Base-by-base conservation (phyloP, 2,888 invertebrate species). In the Limnephilus rhombicus region DNA sequence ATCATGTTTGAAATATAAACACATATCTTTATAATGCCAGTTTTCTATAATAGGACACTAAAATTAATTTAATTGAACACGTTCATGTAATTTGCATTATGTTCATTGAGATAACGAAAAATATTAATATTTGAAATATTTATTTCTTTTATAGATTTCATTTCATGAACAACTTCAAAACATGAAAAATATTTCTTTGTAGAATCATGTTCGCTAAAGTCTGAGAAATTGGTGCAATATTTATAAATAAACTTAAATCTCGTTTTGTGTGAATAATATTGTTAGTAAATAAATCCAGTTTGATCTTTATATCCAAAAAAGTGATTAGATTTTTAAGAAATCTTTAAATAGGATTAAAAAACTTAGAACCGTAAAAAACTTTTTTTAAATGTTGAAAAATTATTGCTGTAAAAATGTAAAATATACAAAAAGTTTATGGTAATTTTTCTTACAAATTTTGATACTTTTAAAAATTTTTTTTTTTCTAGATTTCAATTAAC, bases 1-100 rank as follows among this genome's bases (percentile, higher is more conserved):
- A 24, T 68, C 5, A 9, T n/a, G 68, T 68, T 68, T 68, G 24
- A 89, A 41, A 37, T 89, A 80, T 89, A 41, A 29, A 89, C 15
- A 91, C 80, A 91, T 91, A 85, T 91, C 80, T 91, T 34, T 85
- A 85, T 31, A 85, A 45, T 80, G 91, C 91, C 91, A 91, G 91
- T 91, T 68, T 68, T 68, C 68, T 68, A 68, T 24, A 9, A 68
- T 68, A 68, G n/a, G 68, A 68, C 24, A 24, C 7, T 68, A 68
- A 68, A 68, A 68, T 24, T 24, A 68, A 68, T 68, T 1, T 24
- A 68, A n/a, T 68, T 24, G 2, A 9, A 68, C 68, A 24, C 24
- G 9, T 68, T 68, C 9, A 9, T 24, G 24, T 68, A n/a, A 68
- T 68, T 68, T 68, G 68, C 7, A n/a, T 68, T 68, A 7, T 68